phyloP scores from a whole-genome alignment of 2,888 invertebrate species.

The Noctua comes region DNA sequence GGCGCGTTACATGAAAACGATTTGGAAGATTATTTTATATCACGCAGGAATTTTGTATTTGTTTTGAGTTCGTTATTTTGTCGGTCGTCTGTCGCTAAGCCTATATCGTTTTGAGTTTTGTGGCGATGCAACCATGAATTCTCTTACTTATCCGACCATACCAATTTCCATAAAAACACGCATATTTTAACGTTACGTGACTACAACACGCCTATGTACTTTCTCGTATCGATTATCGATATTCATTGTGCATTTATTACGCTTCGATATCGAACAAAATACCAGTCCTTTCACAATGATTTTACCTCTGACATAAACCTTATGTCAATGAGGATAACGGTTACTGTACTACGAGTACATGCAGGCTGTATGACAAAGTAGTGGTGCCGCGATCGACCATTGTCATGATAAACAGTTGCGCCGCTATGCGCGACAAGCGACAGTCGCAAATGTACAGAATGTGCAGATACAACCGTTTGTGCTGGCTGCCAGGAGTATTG shows the following conservation, averaged over 20 bases:
- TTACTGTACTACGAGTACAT: not conserved
- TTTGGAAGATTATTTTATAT: not conserved
- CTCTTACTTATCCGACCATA: not conserved
- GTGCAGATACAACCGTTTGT: slow-evolving; percentile 8
- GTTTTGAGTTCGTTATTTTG: not conserved
- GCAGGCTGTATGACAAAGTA: not conserved
- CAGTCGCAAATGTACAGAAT: slow-evolving; percentile 1
- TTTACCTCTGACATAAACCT: not conserved
- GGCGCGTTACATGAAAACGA: not conserved
- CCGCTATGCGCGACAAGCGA: slow-evolving; percentile 7
- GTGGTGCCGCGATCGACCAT: slow-evolving; percentile 2
- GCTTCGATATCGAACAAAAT: not conserved
- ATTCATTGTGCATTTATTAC: slow-evolving; percentile 34
- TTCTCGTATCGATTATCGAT: slow-evolving; percentile 41
- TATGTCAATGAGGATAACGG: not conserved
- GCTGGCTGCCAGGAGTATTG: not conserved
- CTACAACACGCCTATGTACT: not conserved
- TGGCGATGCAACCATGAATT: not conserved
- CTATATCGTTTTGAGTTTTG: not conserved
- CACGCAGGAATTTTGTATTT: not conserved
- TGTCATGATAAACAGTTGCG: slow-evolving; percentile 51
- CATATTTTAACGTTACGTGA: not conserved
- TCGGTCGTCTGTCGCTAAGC: not conserved
- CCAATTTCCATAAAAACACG: slow-evolving; percentile 6
- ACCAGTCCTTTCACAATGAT: not conserved